Percentiles rank a stretch among this genome's conserved stretches.
phyloP scores from a whole-genome alignment of 2,888 invertebrate genomes.

The Ephialtes manifestator region DNA sequence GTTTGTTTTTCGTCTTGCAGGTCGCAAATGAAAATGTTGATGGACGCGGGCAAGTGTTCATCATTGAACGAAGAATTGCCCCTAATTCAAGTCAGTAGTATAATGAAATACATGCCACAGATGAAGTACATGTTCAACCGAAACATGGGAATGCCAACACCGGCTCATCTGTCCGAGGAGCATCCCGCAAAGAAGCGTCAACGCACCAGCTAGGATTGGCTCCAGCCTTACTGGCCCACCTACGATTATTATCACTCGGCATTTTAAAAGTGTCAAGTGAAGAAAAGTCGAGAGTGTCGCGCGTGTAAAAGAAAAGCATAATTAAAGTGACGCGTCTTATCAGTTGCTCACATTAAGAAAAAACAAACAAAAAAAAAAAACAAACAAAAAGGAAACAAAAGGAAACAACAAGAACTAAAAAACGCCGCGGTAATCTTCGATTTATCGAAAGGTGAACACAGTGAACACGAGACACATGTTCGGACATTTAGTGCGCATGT shows the following conservation, averaged over 20 bases:
- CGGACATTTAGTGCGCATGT: conserved; percentile 63
- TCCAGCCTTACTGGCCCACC: conserved; percentile 86
- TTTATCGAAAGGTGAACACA: conserved; percentile 48
- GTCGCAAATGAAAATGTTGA: conserved; percentile 91
- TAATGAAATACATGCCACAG: conserved; percentile 95
- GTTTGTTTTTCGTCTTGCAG: conserved; percentile 84
- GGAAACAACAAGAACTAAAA: neutral
- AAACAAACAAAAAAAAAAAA: neutral
- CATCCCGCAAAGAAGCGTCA: conserved; percentile 87
- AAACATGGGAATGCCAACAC: conserved; percentile 84
- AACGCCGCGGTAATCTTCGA: conserved; percentile 54
- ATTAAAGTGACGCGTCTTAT: conserved; percentile 46
- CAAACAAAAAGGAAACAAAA: conserved; percentile 12
- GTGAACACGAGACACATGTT: conserved; percentile 52
- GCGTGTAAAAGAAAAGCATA: conserved; percentile 44
- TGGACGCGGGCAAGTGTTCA: conserved; percentile 92
- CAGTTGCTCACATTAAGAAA: conserved; percentile 21
- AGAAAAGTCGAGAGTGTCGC: conserved; percentile 58
- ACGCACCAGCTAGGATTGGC: conserved; percentile 89
- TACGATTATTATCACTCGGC: conserved; percentile 85
- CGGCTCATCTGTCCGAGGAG: conserved; percentile 83
- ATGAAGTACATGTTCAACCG: conserved; percentile 93
- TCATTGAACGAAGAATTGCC: conserved; percentile 91
- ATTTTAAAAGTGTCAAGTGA: conserved; percentile 76
- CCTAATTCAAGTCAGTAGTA: conserved; percentile 93